Percentiles rank a stretch among this genome's conserved stretches.
Conservation (phyloP, 2,888 invertebrate species). For the Tuta absoluta region DNA sequence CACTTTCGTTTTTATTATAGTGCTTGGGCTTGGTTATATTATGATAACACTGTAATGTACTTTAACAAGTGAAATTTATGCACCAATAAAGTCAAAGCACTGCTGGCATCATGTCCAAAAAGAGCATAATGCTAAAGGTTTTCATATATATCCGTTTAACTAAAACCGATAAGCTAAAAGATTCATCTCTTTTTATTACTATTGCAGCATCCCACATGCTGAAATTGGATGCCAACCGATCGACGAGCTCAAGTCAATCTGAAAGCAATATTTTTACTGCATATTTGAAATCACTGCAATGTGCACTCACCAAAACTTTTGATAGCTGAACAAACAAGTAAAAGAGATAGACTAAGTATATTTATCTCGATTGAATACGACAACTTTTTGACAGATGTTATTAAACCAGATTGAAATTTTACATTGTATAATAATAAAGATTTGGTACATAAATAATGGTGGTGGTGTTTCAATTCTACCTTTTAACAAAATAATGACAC, state of each 20-base stretch:
- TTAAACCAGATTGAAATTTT: too few species aligned
- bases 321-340: not conserved
- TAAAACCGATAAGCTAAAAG: not conserved
- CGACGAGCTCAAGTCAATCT: constrained; percentile 14
- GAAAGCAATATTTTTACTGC: constrained; percentile 13
- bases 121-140: too few species aligned
- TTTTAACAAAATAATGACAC: too few species aligned
- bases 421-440: too few species aligned
- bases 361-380: not conserved
- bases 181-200: not conserved
- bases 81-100: too few species aligned
- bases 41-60: too few species aligned
- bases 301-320: not conserved
- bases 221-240: constrained; percentile 3
- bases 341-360: not conserved
- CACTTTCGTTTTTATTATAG: too few species aligned
- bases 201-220: not conserved
- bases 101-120: too few species aligned
- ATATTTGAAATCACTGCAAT: constrained; percentile 3
- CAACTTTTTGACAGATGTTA: not conserved
- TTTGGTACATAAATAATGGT: too few species aligned
- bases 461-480: too few species aligned
- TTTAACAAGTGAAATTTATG: too few species aligned
- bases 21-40: too few species aligned
- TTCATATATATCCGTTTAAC: not conserved